Percentiles rank a stretch among this genome's conserved stretches.
Conservation (phyloP, 2,113 vertebrate species). For the Candoia aspera region DNA sequence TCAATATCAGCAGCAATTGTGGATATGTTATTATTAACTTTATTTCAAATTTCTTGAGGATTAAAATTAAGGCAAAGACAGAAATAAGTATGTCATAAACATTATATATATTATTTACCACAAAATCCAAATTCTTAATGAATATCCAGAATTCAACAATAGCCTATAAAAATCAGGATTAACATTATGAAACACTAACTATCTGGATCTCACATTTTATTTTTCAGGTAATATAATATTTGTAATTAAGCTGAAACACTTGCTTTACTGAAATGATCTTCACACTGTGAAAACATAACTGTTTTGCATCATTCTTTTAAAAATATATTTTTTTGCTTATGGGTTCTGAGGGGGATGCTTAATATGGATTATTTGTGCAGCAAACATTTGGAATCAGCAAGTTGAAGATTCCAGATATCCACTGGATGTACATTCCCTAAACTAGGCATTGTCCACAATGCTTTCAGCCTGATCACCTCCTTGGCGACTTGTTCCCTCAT, state of each 20-base stretch:
- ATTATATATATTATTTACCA: not conserved
- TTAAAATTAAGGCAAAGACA: not conserved
- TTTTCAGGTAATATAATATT: slow-evolving; percentile 17
- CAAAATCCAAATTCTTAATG: not conserved
- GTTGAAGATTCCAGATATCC: not conserved
- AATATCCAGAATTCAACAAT: not conserved
- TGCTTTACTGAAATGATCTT: not conserved
- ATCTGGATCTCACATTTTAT: not conserved
- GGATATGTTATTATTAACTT: not conserved
- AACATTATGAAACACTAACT: not conserved
- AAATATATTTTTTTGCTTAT: not conserved
- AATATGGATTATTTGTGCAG: not conserved
- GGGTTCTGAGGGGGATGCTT: not conserved
- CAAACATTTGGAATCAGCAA: not conserved
- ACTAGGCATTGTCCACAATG: not conserved
- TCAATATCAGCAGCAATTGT: not conserved
- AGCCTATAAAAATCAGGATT: not conserved
- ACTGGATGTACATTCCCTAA: not conserved
- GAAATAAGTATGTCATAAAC: not conserved
- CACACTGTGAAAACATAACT: not conserved
- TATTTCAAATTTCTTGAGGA: not conserved
- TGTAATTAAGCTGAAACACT: slow-evolving; percentile 9
- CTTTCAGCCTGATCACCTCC: not conserved
- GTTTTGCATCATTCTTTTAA: not conserved
- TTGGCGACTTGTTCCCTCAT: not conserved